Evolutionary conservation across 2,797 vertebrate species (phyloP).

Genomic region (Macropodus opercularis): DNA sequence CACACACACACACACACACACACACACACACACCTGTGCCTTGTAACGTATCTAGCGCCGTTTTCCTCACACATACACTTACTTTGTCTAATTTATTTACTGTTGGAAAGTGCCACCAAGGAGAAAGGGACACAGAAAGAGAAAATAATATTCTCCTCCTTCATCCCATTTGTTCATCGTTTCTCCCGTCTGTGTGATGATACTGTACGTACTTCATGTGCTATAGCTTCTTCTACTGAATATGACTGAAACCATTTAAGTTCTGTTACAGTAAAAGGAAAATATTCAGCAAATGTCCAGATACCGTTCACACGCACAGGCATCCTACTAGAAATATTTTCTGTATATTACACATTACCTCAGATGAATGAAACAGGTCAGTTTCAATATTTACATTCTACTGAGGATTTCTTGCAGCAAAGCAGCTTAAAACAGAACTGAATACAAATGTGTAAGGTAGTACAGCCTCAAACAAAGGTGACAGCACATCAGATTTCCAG

Average conservation of each 20-base stretch:
- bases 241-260: not conserved
- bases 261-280: not conserved
- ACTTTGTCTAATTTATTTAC: conserved; percentile 77
- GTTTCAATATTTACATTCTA: no score
- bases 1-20: conserved; percentile 42
- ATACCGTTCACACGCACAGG: no score
- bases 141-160: conserved; percentile 61
- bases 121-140: conserved; percentile 77
- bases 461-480: no score
- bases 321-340: no score
- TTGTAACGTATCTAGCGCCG: conserved; percentile 63
- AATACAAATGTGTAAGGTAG: no score
- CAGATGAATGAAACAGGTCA: not conserved
- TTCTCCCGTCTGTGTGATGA: not conserved
- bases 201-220: not conserved
- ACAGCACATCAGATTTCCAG: no score
- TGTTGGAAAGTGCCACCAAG: conserved; percentile 74
- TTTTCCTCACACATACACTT: conserved; percentile 50
- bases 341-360: no score
- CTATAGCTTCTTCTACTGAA: conserved; percentile 8
- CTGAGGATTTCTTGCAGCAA: no score
- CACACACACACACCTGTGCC: conserved; percentile 33
- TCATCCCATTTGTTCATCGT: conserved; percentile 3
- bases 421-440: no score
- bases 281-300: not conserved